These are phyloP conservation scores for Drosophila watanabei DNA, from an alignment of 1,140 invertebrate genomes.

Conservation along the genomic window DNA sequence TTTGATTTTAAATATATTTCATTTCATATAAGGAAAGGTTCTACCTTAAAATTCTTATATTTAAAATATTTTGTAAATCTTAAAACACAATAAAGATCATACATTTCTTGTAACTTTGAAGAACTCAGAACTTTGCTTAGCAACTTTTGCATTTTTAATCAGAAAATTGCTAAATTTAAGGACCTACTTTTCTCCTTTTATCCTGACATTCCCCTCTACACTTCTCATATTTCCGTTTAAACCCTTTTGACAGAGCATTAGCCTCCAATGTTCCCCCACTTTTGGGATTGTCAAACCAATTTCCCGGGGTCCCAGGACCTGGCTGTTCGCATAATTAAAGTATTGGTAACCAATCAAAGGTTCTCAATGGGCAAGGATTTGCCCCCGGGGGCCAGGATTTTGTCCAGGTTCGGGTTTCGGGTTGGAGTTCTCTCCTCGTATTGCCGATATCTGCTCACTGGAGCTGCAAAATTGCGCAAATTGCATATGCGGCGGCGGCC, in stretches of 20 bases:
- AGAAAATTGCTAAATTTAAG: background rate
- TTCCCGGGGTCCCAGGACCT: slow-evolving; percentile 21
- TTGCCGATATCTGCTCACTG: slow-evolving; percentile 66
- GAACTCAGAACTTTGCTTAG: too few species aligned
- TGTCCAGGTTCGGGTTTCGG: background rate
- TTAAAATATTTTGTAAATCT: too few species aligned
- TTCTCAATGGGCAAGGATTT: slow-evolving; percentile 43
- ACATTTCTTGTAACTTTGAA: too few species aligned
- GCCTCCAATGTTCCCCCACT: background rate
- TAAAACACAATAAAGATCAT: too few species aligned
- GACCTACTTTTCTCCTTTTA: background rate
- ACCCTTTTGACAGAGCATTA: background rate
- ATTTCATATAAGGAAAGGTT: too few species aligned
- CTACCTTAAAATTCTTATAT: background rate
- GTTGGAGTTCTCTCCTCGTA: background rate
- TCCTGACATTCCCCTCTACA: background rate
- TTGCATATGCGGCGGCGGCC: slow-evolving; percentile 57
- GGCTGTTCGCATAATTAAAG: slow-evolving; percentile 68
- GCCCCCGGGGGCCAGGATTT: background rate
- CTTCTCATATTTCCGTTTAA: background rate
- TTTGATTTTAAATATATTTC: too few species aligned
- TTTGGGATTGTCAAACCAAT: slow-evolving; percentile 51
- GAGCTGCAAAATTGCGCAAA: slow-evolving; percentile 78
- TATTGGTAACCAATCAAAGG: slow-evolving; percentile 79
- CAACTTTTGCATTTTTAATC: background rate